A percentile compares a stretch with the other conserved stretches of the same genome.
These are phyloP conservation scores for Mythimna lalbum DNA, from an alignment of 2,888 invertebrate species.

Conservation along the genomic window DNA sequence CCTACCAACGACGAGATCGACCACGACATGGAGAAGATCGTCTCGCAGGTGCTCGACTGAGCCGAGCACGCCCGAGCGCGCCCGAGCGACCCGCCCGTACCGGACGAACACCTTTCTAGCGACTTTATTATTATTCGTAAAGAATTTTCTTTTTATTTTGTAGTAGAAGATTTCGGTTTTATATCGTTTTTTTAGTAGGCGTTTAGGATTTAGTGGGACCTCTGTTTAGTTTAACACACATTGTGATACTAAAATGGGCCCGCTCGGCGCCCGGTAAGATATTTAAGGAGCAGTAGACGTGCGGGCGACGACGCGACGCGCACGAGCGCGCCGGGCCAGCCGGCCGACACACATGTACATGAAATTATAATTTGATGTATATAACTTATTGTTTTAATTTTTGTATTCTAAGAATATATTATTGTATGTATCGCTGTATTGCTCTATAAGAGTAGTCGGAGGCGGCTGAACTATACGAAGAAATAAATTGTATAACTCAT, in stretches of 20 bases:
- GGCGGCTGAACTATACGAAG: conserved; percentile 67
- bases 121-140: conserved; percentile 71
- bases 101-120: conserved; percentile 57
- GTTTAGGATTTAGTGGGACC: conserved; percentile 81
- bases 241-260: conserved; percentile 88
- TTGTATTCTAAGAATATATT: conserved; percentile 85
- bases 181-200: conserved; percentile 80
- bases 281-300: conserved; percentile 73
- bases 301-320: conserved; percentile 41
- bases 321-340: conserved; percentile 28
- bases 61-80: conserved; percentile 35
- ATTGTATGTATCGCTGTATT: conserved; percentile 75
- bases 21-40: conserved; percentile 95
- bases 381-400: conserved; percentile 84
- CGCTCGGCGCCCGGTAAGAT: conserved; percentile 83
- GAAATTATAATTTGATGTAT: conserved; percentile 88
- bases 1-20: conserved; percentile 91
- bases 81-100: conserved; percentile 27
- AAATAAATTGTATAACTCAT: conserved; percentile 67
- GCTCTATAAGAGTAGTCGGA: conserved; percentile 80
- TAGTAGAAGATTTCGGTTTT: conserved; percentile 79
- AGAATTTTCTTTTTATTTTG: conserved; percentile 76
- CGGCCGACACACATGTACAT: conserved; percentile 73
- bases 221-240: conserved; percentile 85
- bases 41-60: conserved; percentile 90